Percentiles rank a stretch among this genome's conserved stretches.
Evolutionary conservation across 2,888 invertebrate genomes (phyloP).

Genomic region (Cantharis rustica): DNA sequence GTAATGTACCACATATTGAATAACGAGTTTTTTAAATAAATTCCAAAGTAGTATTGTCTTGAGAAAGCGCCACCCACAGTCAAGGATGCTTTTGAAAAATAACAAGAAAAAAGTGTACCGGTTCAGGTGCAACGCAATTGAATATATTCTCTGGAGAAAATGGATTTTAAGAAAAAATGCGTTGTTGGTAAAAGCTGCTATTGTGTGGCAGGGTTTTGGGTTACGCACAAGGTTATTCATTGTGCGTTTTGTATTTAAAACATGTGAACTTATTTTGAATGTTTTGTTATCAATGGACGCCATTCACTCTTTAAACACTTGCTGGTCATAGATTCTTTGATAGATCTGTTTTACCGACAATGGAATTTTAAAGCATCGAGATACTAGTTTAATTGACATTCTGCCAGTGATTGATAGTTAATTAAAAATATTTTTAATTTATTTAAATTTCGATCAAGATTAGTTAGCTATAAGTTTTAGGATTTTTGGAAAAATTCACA

Average conservation of each 20-base stretch:
- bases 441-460: not conserved
- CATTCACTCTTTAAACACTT: conserved; percentile 49
- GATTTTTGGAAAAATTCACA: not conserved
- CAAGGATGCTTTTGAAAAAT: conserved; percentile 27
- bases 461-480: not conserved
- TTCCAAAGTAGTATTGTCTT: conserved; percentile 17
- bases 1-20: not conserved
- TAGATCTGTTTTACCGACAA: conserved; percentile 39
- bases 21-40: conserved; percentile 18
- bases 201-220: conserved; percentile 45
- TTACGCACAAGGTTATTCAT: conserved; percentile 49
- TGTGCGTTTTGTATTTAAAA: conserved; percentile 46
- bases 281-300: conserved; percentile 49
- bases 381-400: not conserved
- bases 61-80: conserved; percentile 31
- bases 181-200: conserved; percentile 36
- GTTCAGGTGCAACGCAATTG: conserved; percentile 42
- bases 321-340: conserved; percentile 41
- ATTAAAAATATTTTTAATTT: not conserved
- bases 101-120: conserved; percentile 45
- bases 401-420: not conserved
- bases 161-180: conserved; percentile 37
- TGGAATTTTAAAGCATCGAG: conserved; percentile 21
- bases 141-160: conserved; percentile 38
- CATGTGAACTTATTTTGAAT: conserved; percentile 44